Evolutionary conservation across 2,797 vertebrate species (phyloP), one percentile per base, ranked within the genome.

Genomic region (Myoxocephalus aenaeus): DNA sequence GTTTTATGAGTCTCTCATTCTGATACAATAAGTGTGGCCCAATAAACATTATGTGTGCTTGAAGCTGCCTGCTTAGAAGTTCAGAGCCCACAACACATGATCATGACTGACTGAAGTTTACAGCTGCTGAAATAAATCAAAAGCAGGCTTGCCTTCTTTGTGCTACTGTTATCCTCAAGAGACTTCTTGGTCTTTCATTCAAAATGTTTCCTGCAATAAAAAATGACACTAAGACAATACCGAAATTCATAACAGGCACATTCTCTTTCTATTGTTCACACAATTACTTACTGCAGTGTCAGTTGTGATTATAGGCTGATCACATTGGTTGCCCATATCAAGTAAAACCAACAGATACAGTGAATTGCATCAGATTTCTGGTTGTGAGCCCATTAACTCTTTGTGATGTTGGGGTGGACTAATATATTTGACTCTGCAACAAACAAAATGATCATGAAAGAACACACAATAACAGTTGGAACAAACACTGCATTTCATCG

Each of bases 1-100:
- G 57, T 65, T 59, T 78, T 22, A 56, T 63, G 32, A 63, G 54
- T 56, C 34, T 68, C 50, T 84, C 54, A 36, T 53, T 65, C 44
- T 57, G 17, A 40, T 13, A 7, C 50, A n/a, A 42, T 29, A 22
- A 34, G 48, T 74, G 75, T 59, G n/a, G 50, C 65, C 36, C 44
- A 71, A 63, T 63, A 38, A 77, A 63, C 29, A 65, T 53, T 8
- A 20, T 48, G 46, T 8, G 46, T 42, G 62, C 25, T 79, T 53
- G 17, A 80, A 80, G 54, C 67, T 17, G 61, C 27, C 61, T 53
- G 20, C 40, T 59, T 34, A 17, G 44, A 38, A 29, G 69, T 68
- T 67, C 54, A 50, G 46, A 48, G 8, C 46, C 18, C 18, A 48
- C 22, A 61, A 6, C 50, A 27, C 48, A 34, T 63, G 65, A 76